Percentiles rank a stretch among this genome's conserved stretches.
These are phyloP conservation scores for Cotesia vestalis DNA, from an alignment of 1,140 invertebrate genomes.

Conservation along the genomic window DNA sequence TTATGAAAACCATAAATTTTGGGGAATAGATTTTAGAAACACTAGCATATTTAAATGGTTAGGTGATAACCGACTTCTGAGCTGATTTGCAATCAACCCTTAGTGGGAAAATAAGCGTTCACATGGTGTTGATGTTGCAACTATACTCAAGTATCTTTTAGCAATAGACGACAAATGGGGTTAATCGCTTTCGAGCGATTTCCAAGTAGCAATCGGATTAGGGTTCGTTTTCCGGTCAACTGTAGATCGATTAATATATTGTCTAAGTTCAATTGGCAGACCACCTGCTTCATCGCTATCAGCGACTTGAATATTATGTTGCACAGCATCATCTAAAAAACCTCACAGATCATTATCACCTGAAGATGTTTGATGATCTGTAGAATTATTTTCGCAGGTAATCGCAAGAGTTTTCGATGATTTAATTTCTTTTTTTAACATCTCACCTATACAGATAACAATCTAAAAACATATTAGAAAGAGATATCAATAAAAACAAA, in stretches of 20 bases:
- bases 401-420: no score
- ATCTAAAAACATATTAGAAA: no score
- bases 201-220: not conserved
- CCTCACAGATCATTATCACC: no score
- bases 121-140: not conserved
- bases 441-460: no score
- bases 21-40: not conserved
- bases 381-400: no score
- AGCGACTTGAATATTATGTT: no score
- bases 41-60: not conserved
- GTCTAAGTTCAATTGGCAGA: not conserved
- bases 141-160: not conserved
- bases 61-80: not conserved
- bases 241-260: slow-evolving; percentile 1
- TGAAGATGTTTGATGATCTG: no score
- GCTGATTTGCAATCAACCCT: not conserved
- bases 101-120: not conserved
- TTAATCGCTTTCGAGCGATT: not conserved
- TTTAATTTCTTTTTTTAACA: no score
- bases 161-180: not conserved
- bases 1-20: not conserved
- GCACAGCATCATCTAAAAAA: no score
- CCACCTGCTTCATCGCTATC: not conserved
- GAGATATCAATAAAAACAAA: no score
- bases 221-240: not conserved